Evolutionary conservation across 1,140 invertebrate species (phyloP), one percentile per base, ranked within the genome.

Genomic region (Drosophila lini): DNA sequence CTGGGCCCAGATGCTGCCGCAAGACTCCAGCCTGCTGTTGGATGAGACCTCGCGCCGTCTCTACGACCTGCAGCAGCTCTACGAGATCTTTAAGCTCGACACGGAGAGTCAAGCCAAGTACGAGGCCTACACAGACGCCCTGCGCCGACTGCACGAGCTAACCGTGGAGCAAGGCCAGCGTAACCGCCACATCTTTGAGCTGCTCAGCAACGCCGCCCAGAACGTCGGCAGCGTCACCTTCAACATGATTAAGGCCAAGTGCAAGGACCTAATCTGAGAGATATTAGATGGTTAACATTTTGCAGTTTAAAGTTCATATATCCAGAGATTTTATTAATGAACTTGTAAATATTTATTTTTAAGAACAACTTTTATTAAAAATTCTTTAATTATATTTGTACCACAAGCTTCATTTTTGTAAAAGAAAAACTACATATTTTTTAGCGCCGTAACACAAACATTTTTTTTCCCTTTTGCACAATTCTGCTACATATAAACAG

Each of bases 241-340:
- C 16, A 91, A 86, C 15, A 88, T 91, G 90, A 91, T 91, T 6
- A 86, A 84, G 52, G 69, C 71, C 62, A 91, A 91, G 64, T 91
- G 90, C 65, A 69, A 84, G 42, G 84, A 91, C 3, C 36, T 86
- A 5, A 44, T 68, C 6, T 84, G 25, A 61, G 6, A 8, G 2
- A 19, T 8, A 5, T 10, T 31, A 16, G 5, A 1, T 16, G 42
- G 19, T 9, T 47, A 3, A n/a, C 3, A 47, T 31, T 32, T 16
- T 28, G 3, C 5, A 0, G 0, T 16, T 31, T 16, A 10, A 3
- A 16, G 25, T 28, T 28, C 1, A 5, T 5, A 28, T 5, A 28
- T 28, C 25, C 5, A 6, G 25, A 28, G 5, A 28, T 28, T 28
- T 28, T 28, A 5, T 28, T 28, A 6, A 28, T 28, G 25, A 28